A percentile compares a stretch with the other conserved stretches of the same genome.
phyloP scores from a whole-genome alignment of 2,113 vertebrate species.

The human (Homo sapiens) region GRCh38 chr6:22328501-22329000 shows the following conservation, averaged over 20 bases:
- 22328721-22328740: background rate
- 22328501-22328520: rapidly evolving
- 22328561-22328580: background rate
- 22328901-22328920: no score
- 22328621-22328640: background rate
- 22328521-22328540: rapidly evolving
- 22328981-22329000: background rate
- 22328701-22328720: background rate
- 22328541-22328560: background rate
- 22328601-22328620: background rate
- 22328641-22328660: background rate
- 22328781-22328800: background rate
- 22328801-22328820: background rate
- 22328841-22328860: rapidly evolving
- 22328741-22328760: background rate
- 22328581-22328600: background rate
- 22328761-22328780: background rate
- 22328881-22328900: no score
- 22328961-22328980: background rate
- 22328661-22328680: background rate
- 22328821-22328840: background rate
- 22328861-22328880: no score
- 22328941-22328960: background rate
- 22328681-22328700: background rate
- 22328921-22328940: background rate